Conservation (phyloP, 2,797 vertebrate species). For the Acropternis orthonyx region DNA sequence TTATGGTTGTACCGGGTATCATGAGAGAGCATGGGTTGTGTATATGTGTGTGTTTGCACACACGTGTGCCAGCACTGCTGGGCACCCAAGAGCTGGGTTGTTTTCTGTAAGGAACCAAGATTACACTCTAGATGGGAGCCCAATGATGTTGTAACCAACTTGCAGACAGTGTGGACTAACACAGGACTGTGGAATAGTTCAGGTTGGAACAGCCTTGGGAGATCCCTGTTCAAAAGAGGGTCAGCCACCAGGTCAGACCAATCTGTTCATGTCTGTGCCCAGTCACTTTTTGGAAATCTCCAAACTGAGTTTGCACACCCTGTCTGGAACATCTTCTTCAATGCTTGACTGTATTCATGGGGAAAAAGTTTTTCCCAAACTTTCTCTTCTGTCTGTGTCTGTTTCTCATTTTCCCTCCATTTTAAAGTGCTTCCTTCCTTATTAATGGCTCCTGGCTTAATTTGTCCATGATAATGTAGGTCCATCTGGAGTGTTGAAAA, state of each 20-base stretch:
- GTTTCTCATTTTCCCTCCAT: background rate
- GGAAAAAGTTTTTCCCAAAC: background rate
- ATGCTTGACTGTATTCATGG: background rate
- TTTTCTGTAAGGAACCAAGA: background rate
- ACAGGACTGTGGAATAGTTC: background rate
- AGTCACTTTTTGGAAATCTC: background rate
- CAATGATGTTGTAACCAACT: background rate
- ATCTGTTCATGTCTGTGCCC: background rate
- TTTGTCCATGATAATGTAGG: background rate
- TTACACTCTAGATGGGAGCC: background rate
- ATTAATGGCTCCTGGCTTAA: background rate
- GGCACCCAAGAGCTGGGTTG: background rate
- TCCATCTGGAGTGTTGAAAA: background rate
- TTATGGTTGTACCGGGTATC: background rate
- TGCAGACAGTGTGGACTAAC: background rate
- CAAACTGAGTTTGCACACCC: background rate
- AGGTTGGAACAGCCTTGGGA: background rate
- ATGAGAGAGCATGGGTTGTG: background rate
- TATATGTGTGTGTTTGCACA: background rate
- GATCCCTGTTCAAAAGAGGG: background rate
- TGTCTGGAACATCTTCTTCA: background rate
- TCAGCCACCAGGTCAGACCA: background rate
- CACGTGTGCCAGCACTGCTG: background rate
- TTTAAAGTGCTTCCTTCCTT: background rate
- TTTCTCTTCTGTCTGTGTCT: background rate